Percentiles rank a stretch among this genome's conserved stretches.
phyloP scores from a whole-genome alignment of 2,888 invertebrate species.

The Heliconius ismenius region DNA sequence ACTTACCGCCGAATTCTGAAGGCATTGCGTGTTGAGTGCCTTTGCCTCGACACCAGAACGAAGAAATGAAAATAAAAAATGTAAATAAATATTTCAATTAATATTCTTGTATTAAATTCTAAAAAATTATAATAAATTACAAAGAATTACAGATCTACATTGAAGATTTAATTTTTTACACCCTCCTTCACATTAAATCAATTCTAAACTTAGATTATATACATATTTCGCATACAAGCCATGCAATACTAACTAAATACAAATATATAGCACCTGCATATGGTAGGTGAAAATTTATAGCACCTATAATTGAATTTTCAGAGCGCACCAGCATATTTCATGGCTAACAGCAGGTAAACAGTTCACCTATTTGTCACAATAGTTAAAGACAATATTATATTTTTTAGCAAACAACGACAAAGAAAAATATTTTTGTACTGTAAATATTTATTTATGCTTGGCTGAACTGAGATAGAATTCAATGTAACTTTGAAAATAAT shows the following conservation, averaged over 20 bases:
- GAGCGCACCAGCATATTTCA: conserved; percentile 23
- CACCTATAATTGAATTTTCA: conserved; percentile 18
- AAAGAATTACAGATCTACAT: no score
- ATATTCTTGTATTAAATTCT: no score
- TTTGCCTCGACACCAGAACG: no score
- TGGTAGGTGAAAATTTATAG: conserved; percentile 11
- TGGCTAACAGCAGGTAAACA: conserved; percentile 17
- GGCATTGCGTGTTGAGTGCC: no score
- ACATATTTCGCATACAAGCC: neutral
- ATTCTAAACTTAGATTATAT: no score
- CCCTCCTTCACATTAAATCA: no score
- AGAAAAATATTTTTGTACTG: neutral
- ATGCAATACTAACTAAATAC: conserved; percentile 1
- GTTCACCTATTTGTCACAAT: conserved; percentile 22
- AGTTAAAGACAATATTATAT: conserved; percentile 15
- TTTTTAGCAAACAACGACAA: neutral
- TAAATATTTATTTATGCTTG: neutral
- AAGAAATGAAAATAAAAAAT: no score
- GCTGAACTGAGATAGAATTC: neutral
- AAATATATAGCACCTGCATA: conserved; percentile 13
- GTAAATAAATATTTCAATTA: no score
- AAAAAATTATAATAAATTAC: no score
- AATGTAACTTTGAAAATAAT: neutral
- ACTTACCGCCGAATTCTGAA: no score
- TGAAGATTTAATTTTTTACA: no score